phyloP scores from a whole-genome alignment of 2,797 vertebrate genomes.

The Cetoscarus ocellatus region DNA sequence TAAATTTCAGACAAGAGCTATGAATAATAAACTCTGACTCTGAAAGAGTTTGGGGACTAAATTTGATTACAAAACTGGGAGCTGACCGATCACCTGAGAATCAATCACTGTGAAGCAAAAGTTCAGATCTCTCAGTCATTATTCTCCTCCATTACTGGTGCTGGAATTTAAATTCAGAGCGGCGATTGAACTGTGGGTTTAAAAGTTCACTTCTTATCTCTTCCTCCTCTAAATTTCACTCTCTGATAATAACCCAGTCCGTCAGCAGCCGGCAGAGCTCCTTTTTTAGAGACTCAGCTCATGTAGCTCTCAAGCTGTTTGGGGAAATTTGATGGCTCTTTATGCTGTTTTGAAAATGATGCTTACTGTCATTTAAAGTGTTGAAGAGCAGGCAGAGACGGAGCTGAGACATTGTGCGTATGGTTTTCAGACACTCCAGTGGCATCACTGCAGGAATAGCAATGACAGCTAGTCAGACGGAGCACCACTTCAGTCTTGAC shows the following conservation, averaged over 20 bases:
- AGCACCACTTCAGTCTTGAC: neutral
- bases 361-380: slow-evolving; percentile 12
- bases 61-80: slow-evolving; percentile 16
- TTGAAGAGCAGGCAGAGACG: slow-evolving; percentile 7
- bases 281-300: slow-evolving; percentile 21
- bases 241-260: slow-evolving; percentile 18
- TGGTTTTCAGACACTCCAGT: neutral
- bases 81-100: slow-evolving; percentile 25
- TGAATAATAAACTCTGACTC: slow-evolving; percentile 38
- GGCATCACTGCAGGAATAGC: neutral
- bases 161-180: slow-evolving; percentile 5
- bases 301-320: slow-evolving; percentile 19
- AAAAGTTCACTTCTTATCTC: slow-evolving; percentile 17
- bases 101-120: slow-evolving; percentile 26
- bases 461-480: neutral
- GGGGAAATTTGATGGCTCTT: slow-evolving; percentile 23
- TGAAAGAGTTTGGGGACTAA: slow-evolving; percentile 10
- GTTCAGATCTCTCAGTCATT: slow-evolving; percentile 3
- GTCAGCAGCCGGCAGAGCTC: slow-evolving; percentile 6
- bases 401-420: neutral
- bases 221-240: slow-evolving; percentile 4
- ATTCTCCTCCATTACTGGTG: neutral
- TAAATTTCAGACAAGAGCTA: slow-evolving; percentile 15
- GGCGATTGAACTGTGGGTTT: slow-evolving; percentile 3
- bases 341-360: slow-evolving; percentile 33